Evolutionary conservation across 1,140 invertebrate species (phyloP), one percentile per base, ranked within the genome.

Genomic region (Patella vulgata): DNA sequence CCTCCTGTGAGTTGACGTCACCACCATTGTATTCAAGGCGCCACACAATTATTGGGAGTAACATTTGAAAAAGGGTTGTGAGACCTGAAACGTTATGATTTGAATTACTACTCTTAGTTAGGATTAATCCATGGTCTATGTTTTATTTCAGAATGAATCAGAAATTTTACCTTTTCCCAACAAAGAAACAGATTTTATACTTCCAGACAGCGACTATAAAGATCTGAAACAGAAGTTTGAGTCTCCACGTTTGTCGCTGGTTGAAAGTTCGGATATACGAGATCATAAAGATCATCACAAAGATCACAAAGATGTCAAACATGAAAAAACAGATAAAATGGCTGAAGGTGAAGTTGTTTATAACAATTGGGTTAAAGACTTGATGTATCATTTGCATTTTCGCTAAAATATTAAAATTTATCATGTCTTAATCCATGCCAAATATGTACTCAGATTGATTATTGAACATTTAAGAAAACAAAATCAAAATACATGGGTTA

Each of bases 141-240:
- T 67, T 59, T 55, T 68, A 77, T 71, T 59, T 50, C 67, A 89
- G 88, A 91, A 93, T 83, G 91, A 93, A 69, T 91, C 89, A 67
- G 92, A 93, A 83, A 88, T 89, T 48, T 84, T 91, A 65, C 91
- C 91, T 19, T 93, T 93, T 85, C 91, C 91, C 0, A 91, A 91
- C 78, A 88, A 89, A 33, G 89, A 90, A 75, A 84, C 78, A 33
- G 88, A 91, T 43, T 93, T 92, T 82, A 81, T 75, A 59, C 81
- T 92, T 42, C 89, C 91, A 0, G 89, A 91, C 9, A 58, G 54
- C 14, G 90, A 92, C 46, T 92, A 89, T 77, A 86, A 86, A 2
- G 81, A 85, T 14, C 53, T 75, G n/a, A 78, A 88, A 36, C 33
- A 36, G 6, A 11, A 86, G 89, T 42, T 67, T 71, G 51, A 68